Evolutionary conservation across 2,113 vertebrate genomes (phyloP).

Genomic region (Oceanodroma tethys): DNA sequence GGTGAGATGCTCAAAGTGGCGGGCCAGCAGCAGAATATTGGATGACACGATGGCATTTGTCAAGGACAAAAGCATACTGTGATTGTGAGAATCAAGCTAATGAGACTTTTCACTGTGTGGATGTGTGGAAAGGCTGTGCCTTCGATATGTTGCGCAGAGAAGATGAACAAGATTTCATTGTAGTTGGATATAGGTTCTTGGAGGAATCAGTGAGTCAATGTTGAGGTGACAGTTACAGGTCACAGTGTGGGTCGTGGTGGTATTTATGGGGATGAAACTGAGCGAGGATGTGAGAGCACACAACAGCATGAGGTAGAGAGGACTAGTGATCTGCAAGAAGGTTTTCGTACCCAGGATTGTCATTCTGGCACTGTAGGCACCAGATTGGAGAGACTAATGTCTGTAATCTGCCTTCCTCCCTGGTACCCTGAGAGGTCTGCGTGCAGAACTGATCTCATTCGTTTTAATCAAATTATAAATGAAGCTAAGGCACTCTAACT

Average conservation of each 20-base stretch:
- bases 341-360: neutral
- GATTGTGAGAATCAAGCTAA: neutral
- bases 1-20: neutral
- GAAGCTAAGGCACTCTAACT: neutral
- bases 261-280: neutral
- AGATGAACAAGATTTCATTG: neutral
- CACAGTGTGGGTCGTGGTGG: neutral
- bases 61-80: neutral
- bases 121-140: neutral
- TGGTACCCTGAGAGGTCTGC: rapidly evolving
- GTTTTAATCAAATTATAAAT: neutral
- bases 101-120: neutral
- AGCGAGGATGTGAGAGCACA: neutral
- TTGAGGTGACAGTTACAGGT: neutral
- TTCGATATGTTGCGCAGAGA: rapidly evolving
- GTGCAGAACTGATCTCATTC: neutral
- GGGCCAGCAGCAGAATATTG: neutral
- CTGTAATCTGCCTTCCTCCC: neutral
- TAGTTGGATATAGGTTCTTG: neutral
- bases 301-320: neutral
- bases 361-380: neutral
- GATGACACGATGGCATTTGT: neutral
- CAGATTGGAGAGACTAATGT: neutral
- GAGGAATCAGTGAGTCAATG: neutral
- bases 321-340: neutral